These are phyloP conservation scores for Tribolium castaneum DNA, from an alignment of 1,140 invertebrate genomes.

Conservation along the genomic window DNA sequence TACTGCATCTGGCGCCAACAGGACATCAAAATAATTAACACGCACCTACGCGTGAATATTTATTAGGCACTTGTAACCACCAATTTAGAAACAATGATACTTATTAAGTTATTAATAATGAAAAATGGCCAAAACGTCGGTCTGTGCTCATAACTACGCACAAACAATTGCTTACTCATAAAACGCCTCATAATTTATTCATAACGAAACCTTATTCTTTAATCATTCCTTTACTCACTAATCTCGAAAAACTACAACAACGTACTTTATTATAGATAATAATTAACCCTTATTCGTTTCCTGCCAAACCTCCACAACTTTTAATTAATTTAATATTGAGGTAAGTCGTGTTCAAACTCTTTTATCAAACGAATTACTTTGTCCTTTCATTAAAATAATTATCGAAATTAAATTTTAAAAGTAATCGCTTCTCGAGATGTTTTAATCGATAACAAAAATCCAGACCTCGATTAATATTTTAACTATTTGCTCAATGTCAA, in stretches of 20 bases:
- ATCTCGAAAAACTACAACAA: neutral
- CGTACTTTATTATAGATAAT: neutral
- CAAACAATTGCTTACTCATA: neutral
- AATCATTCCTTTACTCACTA: neutral
- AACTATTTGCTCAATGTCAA: too few species aligned
- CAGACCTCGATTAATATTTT: neutral
- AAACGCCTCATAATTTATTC: neutral
- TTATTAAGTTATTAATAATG: too few species aligned
- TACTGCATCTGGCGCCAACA: neutral
- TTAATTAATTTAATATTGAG: conserved; percentile 1
- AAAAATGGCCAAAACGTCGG: too few species aligned
- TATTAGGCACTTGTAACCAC: too few species aligned
- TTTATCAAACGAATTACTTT: neutral
- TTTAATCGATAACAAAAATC: neutral
- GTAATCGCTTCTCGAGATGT: neutral
- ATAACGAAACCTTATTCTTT: neutral
- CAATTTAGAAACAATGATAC: too few species aligned
- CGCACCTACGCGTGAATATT: too few species aligned
- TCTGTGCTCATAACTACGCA: neutral
- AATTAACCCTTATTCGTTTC: neutral
- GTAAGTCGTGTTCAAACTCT: neutral
- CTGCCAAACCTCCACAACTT: neutral
- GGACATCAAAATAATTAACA: neutral
- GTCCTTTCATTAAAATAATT: conserved; percentile 20
- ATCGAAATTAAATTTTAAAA: conserved; percentile 10